Conservation (phyloP, 2,888 invertebrate species). For the Drosophila bunnanda region DNA sequence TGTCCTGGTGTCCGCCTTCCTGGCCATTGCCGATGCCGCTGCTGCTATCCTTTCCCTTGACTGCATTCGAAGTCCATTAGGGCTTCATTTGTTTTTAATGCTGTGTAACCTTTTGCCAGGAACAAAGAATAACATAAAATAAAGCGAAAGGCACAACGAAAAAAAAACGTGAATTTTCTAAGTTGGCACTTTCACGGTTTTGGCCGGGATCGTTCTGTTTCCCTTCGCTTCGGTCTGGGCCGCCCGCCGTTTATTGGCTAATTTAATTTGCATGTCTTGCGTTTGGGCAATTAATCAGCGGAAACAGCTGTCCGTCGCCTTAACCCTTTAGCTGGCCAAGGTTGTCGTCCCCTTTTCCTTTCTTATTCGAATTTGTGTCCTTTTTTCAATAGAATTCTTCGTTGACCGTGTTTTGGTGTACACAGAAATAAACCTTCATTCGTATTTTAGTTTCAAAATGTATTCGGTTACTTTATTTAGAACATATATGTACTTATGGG, state of each 20-base stretch:
- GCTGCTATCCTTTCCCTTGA: slow-evolving; percentile 41
- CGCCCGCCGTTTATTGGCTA: slow-evolving; percentile 79
- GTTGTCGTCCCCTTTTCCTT: neutral
- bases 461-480: too few relatives aligned
- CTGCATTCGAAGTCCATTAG: slow-evolving; percentile 74
- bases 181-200: slow-evolving; percentile 79
- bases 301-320: slow-evolving; percentile 78
- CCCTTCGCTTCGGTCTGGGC: slow-evolving; percentile 26
- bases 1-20: slow-evolving; percentile 25
- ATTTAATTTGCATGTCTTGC: slow-evolving; percentile 80
- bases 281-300: slow-evolving; percentile 80
- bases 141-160: slow-evolving; percentile 37
- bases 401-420: neutral
- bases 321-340: slow-evolving; percentile 61
- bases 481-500: neutral
- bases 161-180: slow-evolving; percentile 36
- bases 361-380: neutral
- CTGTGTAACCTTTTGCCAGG: slow-evolving; percentile 75
- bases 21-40: slow-evolving; percentile 21
- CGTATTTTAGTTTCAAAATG: neutral
- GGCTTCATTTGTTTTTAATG: slow-evolving; percentile 80
- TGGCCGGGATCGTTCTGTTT: slow-evolving; percentile 31
- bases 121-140: slow-evolving; percentile 69
- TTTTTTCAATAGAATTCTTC: slow-evolving; percentile 11
- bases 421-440: slow-evolving; percentile 1